A percentile compares a stretch with the other conserved stretches of the same genome.
These are phyloP conservation scores for Limonius californicus DNA, from an alignment of 1,140 invertebrate genomes.

Conservation along the genomic window DNA sequence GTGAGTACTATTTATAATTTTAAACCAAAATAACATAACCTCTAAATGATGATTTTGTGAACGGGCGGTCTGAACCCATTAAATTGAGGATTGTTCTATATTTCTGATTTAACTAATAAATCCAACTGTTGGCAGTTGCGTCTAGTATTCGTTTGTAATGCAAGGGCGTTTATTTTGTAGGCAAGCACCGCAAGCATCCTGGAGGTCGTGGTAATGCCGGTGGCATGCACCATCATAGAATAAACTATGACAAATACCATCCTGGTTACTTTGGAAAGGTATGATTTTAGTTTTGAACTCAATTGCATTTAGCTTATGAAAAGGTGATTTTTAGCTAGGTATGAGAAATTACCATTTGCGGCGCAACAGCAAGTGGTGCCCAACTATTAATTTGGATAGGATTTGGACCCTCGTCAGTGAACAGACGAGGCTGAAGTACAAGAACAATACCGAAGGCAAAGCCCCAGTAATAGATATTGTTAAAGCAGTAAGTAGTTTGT, in stretches of 20 bases:
- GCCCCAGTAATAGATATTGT: conserved; percentile 97
- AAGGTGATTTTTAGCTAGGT: conserved; percentile 72
- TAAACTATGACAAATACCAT: conserved; percentile 99
- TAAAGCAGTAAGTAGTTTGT: conserved; percentile 78
- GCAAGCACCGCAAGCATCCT: conserved; percentile 99
- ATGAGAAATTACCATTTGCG: conserved; percentile 98
- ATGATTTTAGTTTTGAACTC: no score
- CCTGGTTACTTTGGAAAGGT: conserved; percentile 99
- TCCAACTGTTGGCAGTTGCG: conserved; percentile 7
- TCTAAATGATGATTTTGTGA: conserved; percentile 37
- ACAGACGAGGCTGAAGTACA: conserved; percentile 81
- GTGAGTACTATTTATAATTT: conserved; percentile 56
- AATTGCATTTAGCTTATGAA: not conserved
- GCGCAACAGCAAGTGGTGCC: conserved; percentile 87
- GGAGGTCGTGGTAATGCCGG: conserved; percentile 99
- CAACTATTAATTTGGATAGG: conserved; percentile 93
- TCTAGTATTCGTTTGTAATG: conserved; percentile 27
- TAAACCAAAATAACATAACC: no score
- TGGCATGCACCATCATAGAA: conserved; percentile 98
- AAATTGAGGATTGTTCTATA: not conserved
- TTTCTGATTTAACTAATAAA: no score
- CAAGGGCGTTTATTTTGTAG: conserved; percentile 49
- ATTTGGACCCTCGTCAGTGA: conserved; percentile 96
- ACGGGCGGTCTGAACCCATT: conserved; percentile 42
- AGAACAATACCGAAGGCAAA: conserved; percentile 75